A percentile compares a stretch with the other conserved stretches of the same genome.
These are phyloP conservation scores for Pedicia rivosa DNA, from an alignment of 2,888 invertebrate species.

Conservation along the genomic window DNA sequence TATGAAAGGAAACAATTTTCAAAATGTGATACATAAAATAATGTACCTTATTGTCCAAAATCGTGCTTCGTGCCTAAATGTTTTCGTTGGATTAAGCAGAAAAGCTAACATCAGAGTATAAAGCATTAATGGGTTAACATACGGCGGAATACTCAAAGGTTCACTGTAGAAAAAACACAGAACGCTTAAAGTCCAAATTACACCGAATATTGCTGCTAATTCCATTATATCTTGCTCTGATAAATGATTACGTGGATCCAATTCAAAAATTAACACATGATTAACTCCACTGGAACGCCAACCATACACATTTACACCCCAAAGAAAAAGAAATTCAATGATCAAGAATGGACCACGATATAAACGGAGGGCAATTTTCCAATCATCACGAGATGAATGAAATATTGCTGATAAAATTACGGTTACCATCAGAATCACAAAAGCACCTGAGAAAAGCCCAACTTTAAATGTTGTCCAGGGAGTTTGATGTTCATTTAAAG, in stretches of 20 bases:
- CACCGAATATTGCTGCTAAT: constrained; percentile 57
- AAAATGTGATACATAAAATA: too few relatives aligned
- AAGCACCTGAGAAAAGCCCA: constrained; percentile 70
- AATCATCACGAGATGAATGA: constrained; percentile 34
- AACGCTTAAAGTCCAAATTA: constrained; percentile 51
- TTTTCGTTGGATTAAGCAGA: constrained; percentile 58
- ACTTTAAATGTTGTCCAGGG: constrained; percentile 74
- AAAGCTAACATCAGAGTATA: constrained; percentile 49
- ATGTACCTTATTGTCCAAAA: constrained; percentile 43
- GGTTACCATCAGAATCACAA: constrained; percentile 54
- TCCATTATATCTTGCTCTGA: constrained; percentile 65
- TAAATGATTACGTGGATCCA: constrained; percentile 62
- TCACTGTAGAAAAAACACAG: constrained; percentile 51
- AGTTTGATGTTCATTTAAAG: constrained; percentile 66
- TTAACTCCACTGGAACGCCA: constrained; percentile 72
- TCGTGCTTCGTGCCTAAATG: constrained; percentile 58
- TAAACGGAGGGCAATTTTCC: constrained; percentile 54
- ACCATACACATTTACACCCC: constrained; percentile 67
- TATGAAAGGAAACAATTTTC: too few relatives aligned
- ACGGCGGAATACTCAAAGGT: constrained; percentile 54
- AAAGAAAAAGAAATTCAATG: constrained; percentile 56
- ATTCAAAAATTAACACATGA: constrained; percentile 68
- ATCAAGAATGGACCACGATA: constrained; percentile 66
- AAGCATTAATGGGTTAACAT: constrained; percentile 56
- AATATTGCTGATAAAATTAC: constrained; percentile 51